Conservation (phyloP, 64 coral and sea anemone species). For the Cladopsammia gracilis region DNA sequence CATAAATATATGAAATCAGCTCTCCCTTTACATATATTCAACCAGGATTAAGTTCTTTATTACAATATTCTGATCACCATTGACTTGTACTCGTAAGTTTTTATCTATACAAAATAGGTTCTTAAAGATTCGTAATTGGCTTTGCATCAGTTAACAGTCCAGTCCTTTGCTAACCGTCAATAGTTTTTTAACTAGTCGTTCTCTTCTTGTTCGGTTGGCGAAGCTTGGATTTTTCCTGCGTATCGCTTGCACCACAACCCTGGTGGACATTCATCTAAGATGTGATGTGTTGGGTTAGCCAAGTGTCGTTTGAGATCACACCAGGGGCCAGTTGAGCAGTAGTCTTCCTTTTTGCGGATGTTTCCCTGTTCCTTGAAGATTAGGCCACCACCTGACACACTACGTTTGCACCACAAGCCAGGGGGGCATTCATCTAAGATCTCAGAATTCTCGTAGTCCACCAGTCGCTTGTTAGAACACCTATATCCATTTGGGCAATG, state of each 20-base stretch:
- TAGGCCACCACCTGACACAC: not conserved
- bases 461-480: not conserved
- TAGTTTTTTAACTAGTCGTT: not conserved
- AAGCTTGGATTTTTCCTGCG: not conserved
- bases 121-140: no score
- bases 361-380: not conserved
- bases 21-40: no score
- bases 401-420: not conserved
- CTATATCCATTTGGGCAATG: constrained; percentile 6
- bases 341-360: not conserved
- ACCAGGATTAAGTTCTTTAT: no score
- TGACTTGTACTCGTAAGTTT: no score
- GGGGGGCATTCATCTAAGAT: constrained; percentile 6
- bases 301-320: not conserved
- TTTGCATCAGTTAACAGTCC: not conserved
- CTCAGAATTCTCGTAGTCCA: not conserved
- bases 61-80: no score
- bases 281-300: not conserved
- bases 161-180: not conserved
- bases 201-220: not conserved
- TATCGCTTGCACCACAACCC: constrained; percentile 40
- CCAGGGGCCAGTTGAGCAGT: constrained; percentile 11
- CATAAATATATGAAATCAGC: no score
- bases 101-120: no score
- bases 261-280: not conserved